phyloP scores from a whole-genome alignment of 2,888 invertebrate genomes.

The Chloroclysta siterata region DNA sequence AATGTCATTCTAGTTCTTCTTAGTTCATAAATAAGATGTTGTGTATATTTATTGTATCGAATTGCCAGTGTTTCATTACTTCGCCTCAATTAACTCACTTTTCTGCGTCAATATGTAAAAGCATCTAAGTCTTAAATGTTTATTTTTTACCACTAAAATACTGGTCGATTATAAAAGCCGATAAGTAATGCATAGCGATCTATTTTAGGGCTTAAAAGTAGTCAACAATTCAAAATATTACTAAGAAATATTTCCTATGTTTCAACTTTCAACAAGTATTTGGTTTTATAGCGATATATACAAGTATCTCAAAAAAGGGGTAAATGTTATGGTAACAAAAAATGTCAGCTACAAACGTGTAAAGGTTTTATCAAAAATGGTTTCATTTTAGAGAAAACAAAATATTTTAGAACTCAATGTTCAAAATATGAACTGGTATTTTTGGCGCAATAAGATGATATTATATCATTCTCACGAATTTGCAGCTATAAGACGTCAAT shows the following conservation, averaged over 20 bases:
- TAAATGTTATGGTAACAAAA: constrained; percentile 69
- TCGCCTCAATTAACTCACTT: neutral
- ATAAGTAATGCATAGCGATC: constrained; percentile 56
- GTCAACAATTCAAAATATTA: constrained; percentile 78
- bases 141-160: constrained; percentile 47
- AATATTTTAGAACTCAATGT: neutral
- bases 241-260: constrained; percentile 67
- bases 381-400: constrained; percentile 47
- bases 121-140: constrained; percentile 29
- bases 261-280: constrained; percentile 26
- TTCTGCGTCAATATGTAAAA: constrained; percentile 31
- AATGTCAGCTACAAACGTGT: constrained; percentile 72
- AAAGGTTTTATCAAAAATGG: constrained; percentile 79
- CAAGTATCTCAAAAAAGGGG: constrained; percentile 64
- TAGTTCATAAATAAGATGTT: neutral
- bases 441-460: neutral
- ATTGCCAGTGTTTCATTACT: neutral
- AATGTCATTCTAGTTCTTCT: neutral
- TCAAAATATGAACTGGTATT: neutral
- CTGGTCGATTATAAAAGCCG: constrained; percentile 66
- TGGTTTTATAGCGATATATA: constrained; percentile 51
- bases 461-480: neutral
- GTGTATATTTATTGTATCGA: too few species aligned
- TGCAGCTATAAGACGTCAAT: neutral
- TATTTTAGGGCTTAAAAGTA: constrained; percentile 75